Evolutionary conservation across 2,113 vertebrate species (phyloP).

Genomic region (Todiramphus chloris): DNA sequence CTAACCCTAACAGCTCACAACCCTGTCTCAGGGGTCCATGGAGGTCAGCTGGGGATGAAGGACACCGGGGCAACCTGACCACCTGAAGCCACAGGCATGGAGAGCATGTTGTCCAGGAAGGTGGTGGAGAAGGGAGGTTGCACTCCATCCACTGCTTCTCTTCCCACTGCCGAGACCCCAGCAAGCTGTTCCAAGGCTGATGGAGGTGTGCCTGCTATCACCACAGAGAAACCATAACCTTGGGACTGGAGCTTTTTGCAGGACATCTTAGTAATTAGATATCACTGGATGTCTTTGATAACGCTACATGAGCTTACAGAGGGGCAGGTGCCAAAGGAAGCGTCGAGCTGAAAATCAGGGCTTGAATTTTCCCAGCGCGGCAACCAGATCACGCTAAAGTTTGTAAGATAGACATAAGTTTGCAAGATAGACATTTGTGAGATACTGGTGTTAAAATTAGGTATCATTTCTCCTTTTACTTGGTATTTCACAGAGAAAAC

Average conservation of each 20-base stretch:
- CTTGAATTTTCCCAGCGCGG: not conserved
- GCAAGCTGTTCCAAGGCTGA: fast-evolving
- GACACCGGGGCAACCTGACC: not conserved
- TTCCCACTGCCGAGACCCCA: not conserved
- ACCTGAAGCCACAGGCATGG: not conserved
- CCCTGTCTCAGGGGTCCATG: not conserved
- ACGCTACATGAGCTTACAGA: not conserved
- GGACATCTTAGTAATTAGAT: not conserved
- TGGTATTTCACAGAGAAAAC: not conserved
- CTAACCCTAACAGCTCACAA: not conserved
- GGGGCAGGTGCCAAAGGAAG: not conserved
- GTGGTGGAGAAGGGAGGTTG: not conserved
- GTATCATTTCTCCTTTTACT: not conserved
- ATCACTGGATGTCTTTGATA: not conserved
- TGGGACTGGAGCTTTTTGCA: not conserved
- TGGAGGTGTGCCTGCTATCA: not conserved
- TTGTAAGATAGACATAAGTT: not conserved
- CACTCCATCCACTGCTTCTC: fast-evolving
- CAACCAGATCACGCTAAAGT: not conserved
- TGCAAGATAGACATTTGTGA: not conserved
- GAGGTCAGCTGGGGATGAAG: not conserved
- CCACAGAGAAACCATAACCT: not conserved
- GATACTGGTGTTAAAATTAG: not conserved
- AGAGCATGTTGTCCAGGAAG: fast-evolving
- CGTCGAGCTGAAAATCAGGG: not conserved